Base-by-base conservation (phyloP, 2,888 invertebrate genomes). In the Apoderus coryli region DNA sequence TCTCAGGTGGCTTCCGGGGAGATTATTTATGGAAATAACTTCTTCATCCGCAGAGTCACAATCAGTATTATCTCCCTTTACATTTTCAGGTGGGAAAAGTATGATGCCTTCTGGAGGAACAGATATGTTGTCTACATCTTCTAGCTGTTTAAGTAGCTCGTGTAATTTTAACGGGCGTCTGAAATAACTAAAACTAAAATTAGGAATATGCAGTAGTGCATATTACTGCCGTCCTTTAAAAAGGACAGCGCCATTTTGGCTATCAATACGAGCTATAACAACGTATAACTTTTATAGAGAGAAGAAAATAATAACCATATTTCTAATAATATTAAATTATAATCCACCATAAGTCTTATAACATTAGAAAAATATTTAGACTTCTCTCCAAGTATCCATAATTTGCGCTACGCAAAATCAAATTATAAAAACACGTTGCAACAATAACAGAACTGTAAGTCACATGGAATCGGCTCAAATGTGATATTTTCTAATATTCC, bases 41-140 rank as follows among this genome's bases (percentile, higher is more conserved):
- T 19, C 19, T 19, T 19, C 32, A 15, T 36, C 32, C 12, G 28
- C 33, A 27, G 27, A 36, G 16, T 35, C 31, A 33, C 29, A 13
- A n/a, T 27, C 35, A 23, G 32, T 25, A 2, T 31, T 10, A 24
- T 34, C 23, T 15, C 32, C 28, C 22, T 29, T 29, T 10, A 28
- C 25, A 16, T 32, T 34, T 27, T 16, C n/a, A 25, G 32, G 27
- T 11, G 32, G 32, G 19, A 32, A 32, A 32, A 32, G 26, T 32
- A 32, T 10, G 9, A 32, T 19, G 9, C 13, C 27, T 9, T 32
- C 27, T 16, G 23, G 22, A 22, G 26, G 26, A 12, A 25, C 13
- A 19, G 26, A n/a, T 25, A 4, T 25, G n/a, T 11, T 14, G 4
- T 12, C 4, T 11, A n/a, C n/a, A 9, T 4, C 14, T 13, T 25